A percentile compares a stretch with the other conserved stretches of the same genome.
phyloP scores from a whole-genome alignment of 2,888 invertebrate species.

The Caenorhabditis sp. region DNA sequence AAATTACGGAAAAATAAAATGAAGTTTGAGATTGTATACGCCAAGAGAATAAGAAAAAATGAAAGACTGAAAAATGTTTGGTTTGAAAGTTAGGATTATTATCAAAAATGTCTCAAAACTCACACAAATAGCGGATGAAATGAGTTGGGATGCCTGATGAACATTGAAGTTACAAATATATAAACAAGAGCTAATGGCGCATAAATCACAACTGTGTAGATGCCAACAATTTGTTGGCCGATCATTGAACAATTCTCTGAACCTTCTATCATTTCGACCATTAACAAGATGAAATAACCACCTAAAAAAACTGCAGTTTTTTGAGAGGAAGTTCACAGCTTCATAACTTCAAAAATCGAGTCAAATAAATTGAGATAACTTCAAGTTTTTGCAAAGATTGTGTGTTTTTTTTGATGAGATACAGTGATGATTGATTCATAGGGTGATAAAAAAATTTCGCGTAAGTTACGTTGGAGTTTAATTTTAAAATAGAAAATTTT shows the following conservation, averaged over 20 bases:
- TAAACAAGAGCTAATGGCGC: slow-evolving; percentile 26
- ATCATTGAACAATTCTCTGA: slow-evolving; percentile 25
- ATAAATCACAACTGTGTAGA: slow-evolving; percentile 32
- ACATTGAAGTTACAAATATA: slow-evolving; percentile 17
- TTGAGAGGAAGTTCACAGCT: too few species aligned
- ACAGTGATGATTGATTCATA: too few species aligned
- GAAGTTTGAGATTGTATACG: slow-evolving; percentile 28
- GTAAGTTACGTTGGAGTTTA: too few species aligned
- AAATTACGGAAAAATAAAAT: slow-evolving; percentile 35
- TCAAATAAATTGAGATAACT: too few species aligned
- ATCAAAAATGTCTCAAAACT: slow-evolving; percentile 9
- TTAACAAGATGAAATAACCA: background rate
- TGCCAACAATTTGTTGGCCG: slow-evolving; percentile 28
- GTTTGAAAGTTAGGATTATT: background rate
- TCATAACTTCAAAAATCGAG: too few species aligned
- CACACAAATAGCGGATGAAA: slow-evolving; percentile 37
- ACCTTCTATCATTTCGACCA: background rate
- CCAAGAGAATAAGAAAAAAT: slow-evolving; percentile 28
- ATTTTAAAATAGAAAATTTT: too few species aligned
- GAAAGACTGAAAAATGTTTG: slow-evolving; percentile 21
- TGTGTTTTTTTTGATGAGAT: too few species aligned
- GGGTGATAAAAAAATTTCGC: too few species aligned
- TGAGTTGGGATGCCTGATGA: slow-evolving; percentile 31
- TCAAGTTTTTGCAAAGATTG: too few species aligned
- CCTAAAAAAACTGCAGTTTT: too few species aligned